Evolutionary conservation across 2,797 vertebrate species (phyloP).

Genomic region (Luscinia megarhynchos): DNA sequence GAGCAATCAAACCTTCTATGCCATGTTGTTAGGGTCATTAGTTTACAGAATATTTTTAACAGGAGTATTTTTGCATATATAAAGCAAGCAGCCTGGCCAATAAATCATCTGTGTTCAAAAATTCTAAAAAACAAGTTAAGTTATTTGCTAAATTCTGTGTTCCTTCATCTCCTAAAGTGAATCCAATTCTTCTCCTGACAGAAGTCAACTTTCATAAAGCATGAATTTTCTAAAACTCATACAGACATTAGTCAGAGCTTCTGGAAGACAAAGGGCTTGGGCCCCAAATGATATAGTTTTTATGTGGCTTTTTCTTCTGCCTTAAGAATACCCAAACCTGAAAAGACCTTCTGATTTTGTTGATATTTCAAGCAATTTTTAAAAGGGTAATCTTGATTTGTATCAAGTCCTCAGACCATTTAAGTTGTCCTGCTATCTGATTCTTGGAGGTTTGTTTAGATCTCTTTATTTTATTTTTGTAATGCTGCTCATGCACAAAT

Average conservation of each 20-base stretch:
- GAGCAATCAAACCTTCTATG: background rate
- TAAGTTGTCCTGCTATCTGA: background rate
- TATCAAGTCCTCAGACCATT: background rate
- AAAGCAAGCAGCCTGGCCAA: background rate
- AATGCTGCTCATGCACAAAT: background rate
- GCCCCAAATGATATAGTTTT: rapidly evolving
- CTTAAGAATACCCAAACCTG: background rate
- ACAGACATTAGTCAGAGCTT: background rate
- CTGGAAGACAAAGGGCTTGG: background rate
- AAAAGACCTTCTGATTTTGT: background rate
- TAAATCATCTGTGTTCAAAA: background rate
- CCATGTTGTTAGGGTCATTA: background rate
- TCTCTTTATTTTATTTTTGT: background rate
- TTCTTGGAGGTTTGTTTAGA: background rate
- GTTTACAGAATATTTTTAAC: background rate
- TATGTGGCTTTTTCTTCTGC: background rate
- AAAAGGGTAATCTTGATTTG: background rate
- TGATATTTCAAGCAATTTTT: background rate
- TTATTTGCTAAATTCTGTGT: background rate
- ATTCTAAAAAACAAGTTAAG: background rate
- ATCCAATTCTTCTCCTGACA: background rate
- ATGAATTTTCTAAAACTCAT: background rate
- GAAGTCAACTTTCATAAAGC: background rate
- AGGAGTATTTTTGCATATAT: background rate
- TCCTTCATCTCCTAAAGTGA: background rate